These are phyloP conservation scores for Heliconius congener DNA, from an alignment of 1,140 invertebrate species.

Conservation along the genomic window DNA sequence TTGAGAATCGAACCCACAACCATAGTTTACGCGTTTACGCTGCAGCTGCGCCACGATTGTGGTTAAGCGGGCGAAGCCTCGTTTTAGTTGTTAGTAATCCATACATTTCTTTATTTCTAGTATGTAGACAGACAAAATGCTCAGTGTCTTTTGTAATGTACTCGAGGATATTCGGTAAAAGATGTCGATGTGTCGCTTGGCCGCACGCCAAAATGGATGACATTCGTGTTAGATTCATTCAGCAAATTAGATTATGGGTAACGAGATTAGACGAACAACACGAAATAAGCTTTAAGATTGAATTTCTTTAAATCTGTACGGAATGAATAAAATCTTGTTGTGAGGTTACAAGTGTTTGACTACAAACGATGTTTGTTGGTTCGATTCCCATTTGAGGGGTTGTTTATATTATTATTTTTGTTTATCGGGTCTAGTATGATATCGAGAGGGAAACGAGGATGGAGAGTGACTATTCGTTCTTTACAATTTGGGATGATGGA, in stretches of 20 bases:
- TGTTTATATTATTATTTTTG: no score
- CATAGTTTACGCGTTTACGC: no score
- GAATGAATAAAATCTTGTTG: background rate
- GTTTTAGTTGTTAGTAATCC: no score
- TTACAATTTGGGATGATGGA: background rate
- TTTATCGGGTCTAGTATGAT: no score
- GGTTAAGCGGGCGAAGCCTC: no score
- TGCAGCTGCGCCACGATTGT: no score
- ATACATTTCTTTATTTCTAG: background rate
- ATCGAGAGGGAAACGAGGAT: no score
- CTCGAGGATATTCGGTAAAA: conserved; percentile 23
- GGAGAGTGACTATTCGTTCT: no score
- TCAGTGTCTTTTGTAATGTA: conserved; percentile 23
- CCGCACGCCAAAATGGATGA: conserved; percentile 34
- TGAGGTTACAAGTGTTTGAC: background rate
- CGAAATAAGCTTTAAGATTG: background rate
- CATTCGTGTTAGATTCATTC: conserved; percentile 43
- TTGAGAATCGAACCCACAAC: no score
- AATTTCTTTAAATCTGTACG: background rate
- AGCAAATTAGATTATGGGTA: conserved; percentile 44
- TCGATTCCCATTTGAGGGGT: no score
- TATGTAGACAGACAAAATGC: background rate
- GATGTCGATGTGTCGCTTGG: conserved; percentile 23
- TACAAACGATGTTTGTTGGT: no score
- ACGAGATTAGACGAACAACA: conserved; percentile 23